Base-by-base conservation (phyloP, 2,888 invertebrate species). In the Tineola bisselliella region DNA sequence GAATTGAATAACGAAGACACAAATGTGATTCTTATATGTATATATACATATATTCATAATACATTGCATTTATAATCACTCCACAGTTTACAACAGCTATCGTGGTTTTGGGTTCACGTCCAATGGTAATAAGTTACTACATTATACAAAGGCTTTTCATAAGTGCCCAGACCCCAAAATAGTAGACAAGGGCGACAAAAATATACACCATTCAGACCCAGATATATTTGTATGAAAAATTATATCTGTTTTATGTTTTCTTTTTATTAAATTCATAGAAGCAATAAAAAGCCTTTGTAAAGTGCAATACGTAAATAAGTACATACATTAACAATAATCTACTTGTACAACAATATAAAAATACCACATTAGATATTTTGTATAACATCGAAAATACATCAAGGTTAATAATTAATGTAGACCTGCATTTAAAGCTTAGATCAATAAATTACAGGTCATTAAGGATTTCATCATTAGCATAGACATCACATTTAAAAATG, bases 361-460 rank as follows among this genome's bases (percentile, higher is more conserved):
- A 83, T 84, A 84, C 72, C 70, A 80, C 74, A 67, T 74, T 70
- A 77, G 70, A 77, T 69, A 70, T 69, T 71, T 77, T 80, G 78
- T 81, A 81, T 79, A 81, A 79, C 79, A 80, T 83, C 80, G 74
- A 83, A 83, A 80, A 81, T 78, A 80, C 79, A 75, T 69, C 66
- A 65, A 69, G 18, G n/a, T 48, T 25, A 54, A n/a, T n/a, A n/a
- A n/a, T n/a, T n/a, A n/a, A 54, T 54, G 18, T 3, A 19, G 18
- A 25, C 25, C 8, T 25, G 19, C 6, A 54, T 54, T 38, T 38
- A 6, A 38, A 38, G 38, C 38, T 3, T 38, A 38, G 1, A 38
- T 38, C 10, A 38, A 38, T 38, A 38, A 38, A 38, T 38, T 38
- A 38, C 38, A 38, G 38, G 38, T 38, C 38, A 10, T 38, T 6